Evolutionary conservation across 1,140 invertebrate genomes (phyloP), one percentile per base, ranked within the genome.

Genomic region (Danaus plexippus): DNA sequence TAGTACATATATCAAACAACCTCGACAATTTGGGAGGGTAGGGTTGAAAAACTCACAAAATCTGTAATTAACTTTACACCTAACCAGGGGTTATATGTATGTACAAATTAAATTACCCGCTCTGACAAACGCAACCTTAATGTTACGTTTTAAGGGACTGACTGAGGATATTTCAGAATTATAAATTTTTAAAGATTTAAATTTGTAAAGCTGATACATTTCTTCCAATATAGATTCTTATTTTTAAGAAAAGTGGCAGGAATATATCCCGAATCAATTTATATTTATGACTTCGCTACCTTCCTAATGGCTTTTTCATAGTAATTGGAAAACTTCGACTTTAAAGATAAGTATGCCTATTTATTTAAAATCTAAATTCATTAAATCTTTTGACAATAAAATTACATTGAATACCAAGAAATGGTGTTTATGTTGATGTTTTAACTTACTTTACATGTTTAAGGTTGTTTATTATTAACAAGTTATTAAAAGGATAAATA

Each of bases 221-320:
- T 3, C 22, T 32, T 32, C 46, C 12, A 12, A 13, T 41, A 55
- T 40, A 40, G 9, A 55, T 48, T 48, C 9, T 9, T 43, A 55
- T 47, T 43, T 55, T 46, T 15, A 11, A 41, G 3, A 49, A 12
- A 49, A 32, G 11, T 12, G 48, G 41, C 48, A 41, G 48, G 41
- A 50, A 50, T 41, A 50, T 50, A 40, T 50, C 48, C 22, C 48
- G 41, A 50, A 12, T 50, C 48, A 40, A 50, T 50, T 50, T 50
- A 50, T 50, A 50, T 50, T 50, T 50, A 50, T 41, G 48, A 50
- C 32, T 22, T 41, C 13, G 48, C 32, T 50, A 0, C 10, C 22
- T 50, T 41, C 48, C 48, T 41, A 50, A 50, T 50, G 48, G 48
- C 32, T 9, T 41, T 41, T 50, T 50, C 11, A 50, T 50, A 41